Percentiles rank a stretch among this genome's conserved stretches.
phyloP scores from a whole-genome alignment of 1,140 invertebrate species.

The Hesperophylax magnus region DNA sequence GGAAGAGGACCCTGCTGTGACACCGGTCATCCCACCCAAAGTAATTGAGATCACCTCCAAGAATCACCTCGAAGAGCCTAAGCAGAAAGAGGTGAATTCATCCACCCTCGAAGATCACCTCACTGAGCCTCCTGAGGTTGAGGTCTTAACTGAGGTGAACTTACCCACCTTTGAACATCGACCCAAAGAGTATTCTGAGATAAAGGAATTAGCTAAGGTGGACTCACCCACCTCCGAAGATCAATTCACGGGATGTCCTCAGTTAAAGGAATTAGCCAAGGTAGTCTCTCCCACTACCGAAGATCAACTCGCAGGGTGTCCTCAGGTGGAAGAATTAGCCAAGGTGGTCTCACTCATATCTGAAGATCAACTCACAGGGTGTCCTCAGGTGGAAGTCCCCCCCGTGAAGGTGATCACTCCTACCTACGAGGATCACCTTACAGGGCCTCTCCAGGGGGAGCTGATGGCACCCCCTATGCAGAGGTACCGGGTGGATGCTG shows the following conservation, averaged over 20 bases:
- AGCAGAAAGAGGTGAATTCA: too few relatives aligned
- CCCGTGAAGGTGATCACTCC: background rate
- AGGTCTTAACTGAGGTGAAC: too few relatives aligned
- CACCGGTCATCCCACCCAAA: background rate
- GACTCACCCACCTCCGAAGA: too few relatives aligned
- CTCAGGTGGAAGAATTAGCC: background rate
- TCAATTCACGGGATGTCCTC: background rate
- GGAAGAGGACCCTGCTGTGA: background rate
- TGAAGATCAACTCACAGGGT: background rate
- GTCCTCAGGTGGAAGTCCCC: background rate
- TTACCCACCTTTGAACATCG: too few relatives aligned
- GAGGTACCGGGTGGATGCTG: background rate
- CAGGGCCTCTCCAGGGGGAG: background rate
- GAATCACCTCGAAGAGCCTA: background rate
- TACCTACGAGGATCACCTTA: background rate
- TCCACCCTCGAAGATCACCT: too few relatives aligned
- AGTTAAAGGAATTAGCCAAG: background rate
- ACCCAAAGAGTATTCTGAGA: too few relatives aligned
- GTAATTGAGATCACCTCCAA: background rate
- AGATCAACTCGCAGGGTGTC: background rate
- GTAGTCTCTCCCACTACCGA: background rate
- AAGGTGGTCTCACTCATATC: background rate
- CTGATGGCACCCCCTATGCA: background rate
- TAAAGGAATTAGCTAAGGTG: too few relatives aligned
- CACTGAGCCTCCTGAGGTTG: too few relatives aligned